phyloP scores from a whole-genome alignment of 2,113 vertebrate species.

The Carassius carassius region DNA sequence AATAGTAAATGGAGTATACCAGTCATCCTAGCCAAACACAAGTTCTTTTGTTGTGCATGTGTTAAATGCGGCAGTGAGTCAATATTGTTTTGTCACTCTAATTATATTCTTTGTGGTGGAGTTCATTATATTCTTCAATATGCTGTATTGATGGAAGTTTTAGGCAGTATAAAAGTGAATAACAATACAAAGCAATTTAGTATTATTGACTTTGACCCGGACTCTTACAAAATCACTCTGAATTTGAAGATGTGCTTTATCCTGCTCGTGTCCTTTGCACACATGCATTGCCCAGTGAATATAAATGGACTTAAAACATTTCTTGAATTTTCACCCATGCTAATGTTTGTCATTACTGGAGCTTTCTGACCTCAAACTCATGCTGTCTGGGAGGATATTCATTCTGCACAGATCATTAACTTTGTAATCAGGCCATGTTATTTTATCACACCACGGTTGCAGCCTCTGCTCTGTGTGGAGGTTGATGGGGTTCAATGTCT shows the following conservation, averaged over 20 bases:
- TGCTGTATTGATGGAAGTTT: neutral
- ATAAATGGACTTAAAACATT: conserved; percentile 16
- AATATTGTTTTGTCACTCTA: conserved; percentile 26
- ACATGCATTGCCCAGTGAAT: neutral
- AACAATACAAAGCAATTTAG: conserved; percentile 9
- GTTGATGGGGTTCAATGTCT: conserved; percentile 39
- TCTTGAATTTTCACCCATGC: conserved; percentile 23
- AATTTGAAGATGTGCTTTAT: conserved; percentile 1
- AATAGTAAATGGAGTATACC: neutral
- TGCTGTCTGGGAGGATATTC: conserved; percentile 40
- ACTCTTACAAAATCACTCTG: neutral
- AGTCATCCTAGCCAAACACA: neutral
- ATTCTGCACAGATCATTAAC: conserved; percentile 41
- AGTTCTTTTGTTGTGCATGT: neutral
- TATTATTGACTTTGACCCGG: neutral
- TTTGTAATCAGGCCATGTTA: conserved; percentile 47
- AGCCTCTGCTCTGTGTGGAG: conserved; percentile 19
- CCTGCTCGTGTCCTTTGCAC: neutral
- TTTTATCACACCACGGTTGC: conserved; percentile 41
- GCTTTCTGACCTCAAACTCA: conserved; percentile 28
- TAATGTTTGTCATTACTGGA: conserved; percentile 30
- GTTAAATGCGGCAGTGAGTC: neutral
- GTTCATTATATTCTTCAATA: neutral
- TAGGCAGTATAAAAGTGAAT: neutral
- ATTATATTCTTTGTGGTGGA: neutral